Base-by-base conservation (phyloP, 1,140 invertebrate species). In the Brachionus calyciflorus region DNA sequence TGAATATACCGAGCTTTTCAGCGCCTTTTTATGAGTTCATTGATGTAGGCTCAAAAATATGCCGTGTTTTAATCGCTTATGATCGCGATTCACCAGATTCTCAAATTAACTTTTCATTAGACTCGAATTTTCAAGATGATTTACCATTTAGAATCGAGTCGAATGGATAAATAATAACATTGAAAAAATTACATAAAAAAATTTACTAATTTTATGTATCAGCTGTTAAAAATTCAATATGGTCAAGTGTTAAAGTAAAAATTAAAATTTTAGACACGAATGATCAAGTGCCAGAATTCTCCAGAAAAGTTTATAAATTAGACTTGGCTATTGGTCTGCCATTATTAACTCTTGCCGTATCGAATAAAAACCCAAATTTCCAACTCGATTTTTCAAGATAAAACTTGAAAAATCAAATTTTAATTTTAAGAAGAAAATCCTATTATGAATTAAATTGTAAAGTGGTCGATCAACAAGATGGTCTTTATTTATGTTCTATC, bases 11-110 rank as follows among this genome's bases (percentile, higher is more conserved):
- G 6, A 41, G 10, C 19, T 73, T 73, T 73, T 51, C 69, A 0
- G 69, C 69, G 2, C 69, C 69, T 12, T 73, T 73, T 73, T 73
- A 73, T 55, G 69, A 73, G n/a, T 73, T 73, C n/a, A 9, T 51
- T 9, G 9, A n/a, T 0, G 14, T 17, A 10, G 21, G 46, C 26
- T 55, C 46, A 1, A 28, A 73, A 55, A 55, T 73, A 40, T 44
- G 69, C 19, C 69, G 37, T 3, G 46, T 73, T n/a, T 1, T 9
- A 51, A 19, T 30, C 69, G 3, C n/a, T n/a, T 70, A 48, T 10
- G 65, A 70, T 12, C 65, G 65, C 14, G 65, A 73, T 21, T 19
- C 49, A 24, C 21, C 46, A 19, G 6, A 73, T 5, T 51, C 37
- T 14, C 1, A 17, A 26, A 24, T 65, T 26, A 21, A 9, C 1